These are phyloP conservation scores for Pardosa pseudoannulata DNA, from an alignment of 2,888 invertebrate species.

Conservation along the genomic window DNA sequence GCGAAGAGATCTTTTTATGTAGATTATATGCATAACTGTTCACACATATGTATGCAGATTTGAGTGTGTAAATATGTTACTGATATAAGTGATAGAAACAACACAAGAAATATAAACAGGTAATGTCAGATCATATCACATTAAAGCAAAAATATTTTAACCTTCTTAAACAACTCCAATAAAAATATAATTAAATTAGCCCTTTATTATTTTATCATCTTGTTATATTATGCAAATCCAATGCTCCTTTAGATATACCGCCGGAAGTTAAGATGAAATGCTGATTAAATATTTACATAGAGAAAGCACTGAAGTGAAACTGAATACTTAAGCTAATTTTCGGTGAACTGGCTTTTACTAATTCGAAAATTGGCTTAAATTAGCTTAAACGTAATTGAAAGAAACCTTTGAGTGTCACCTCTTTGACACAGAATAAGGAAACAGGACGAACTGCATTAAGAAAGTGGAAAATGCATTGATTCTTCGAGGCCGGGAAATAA, in stretches of 20 bases:
- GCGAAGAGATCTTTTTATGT: too few species aligned
- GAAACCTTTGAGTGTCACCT: background rate
- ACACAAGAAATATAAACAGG: too few species aligned
- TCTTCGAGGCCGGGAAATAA: too few species aligned
- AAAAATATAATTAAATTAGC: background rate
- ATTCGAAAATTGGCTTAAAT: conserved; percentile 12
- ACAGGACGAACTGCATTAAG: background rate
- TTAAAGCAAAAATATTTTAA: too few species aligned
- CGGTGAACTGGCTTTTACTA: conserved; percentile 3
- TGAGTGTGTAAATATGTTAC: too few species aligned
- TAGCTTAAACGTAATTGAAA: background rate
- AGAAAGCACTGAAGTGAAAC: conserved; percentile 1
- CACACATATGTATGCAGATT: too few species aligned
- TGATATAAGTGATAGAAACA: too few species aligned
- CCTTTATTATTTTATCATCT: background rate
- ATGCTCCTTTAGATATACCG: background rate
- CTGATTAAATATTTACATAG: conserved; percentile 14
- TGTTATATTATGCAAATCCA: conserved; percentile 7
- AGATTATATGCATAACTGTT: too few species aligned
- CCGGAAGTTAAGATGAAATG: background rate
- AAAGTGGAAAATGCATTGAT: too few species aligned
- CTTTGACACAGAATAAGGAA: background rate
- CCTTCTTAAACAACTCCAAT: too few species aligned
- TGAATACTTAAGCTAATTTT: conserved; percentile 7
- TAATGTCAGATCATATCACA: too few species aligned